Evolutionary conservation across 2,113 vertebrate genomes (phyloP).

Genomic region (Zosterops borbonicus): DNA sequence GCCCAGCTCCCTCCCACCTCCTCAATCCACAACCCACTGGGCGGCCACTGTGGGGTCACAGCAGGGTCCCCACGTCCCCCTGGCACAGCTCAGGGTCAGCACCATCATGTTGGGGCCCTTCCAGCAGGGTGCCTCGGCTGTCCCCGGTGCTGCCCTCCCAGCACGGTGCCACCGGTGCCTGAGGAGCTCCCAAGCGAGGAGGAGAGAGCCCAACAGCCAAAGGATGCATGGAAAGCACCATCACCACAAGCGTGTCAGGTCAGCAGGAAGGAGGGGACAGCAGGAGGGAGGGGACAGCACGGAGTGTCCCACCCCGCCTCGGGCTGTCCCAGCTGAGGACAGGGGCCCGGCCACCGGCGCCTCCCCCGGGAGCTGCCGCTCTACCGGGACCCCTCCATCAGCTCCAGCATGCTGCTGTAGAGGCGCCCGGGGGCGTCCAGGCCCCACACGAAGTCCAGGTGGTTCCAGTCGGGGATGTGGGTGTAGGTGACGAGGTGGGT

Average conservation of each 20-base stretch:
- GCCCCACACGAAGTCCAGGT: slow-evolving; percentile 91
- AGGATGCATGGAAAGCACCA: accelerated
- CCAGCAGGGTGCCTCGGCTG: accelerated
- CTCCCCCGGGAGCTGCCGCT: accelerated
- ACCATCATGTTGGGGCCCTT: background rate
- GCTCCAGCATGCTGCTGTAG: slow-evolving; percentile 79
- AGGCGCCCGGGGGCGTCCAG: slow-evolving; percentile 80
- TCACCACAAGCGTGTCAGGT: background rate
- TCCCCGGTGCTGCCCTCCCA: accelerated
- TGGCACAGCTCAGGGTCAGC: background rate
- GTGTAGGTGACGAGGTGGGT: slow-evolving; percentile 74
- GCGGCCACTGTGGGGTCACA: background rate
- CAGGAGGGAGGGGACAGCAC: background rate
- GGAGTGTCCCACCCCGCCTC: background rate
- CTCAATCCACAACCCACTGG: accelerated
- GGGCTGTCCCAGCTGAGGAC: background rate
- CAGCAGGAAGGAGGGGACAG: background rate
- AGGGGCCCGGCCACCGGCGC: background rate
- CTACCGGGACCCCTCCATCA: slow-evolving; percentile 59
- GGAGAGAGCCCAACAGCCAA: background rate
- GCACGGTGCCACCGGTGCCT: accelerated
- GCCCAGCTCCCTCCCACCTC: background rate
- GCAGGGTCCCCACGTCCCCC: accelerated
- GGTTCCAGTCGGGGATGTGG: slow-evolving; percentile 83
- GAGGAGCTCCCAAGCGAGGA: background rate